Base-by-base conservation (phyloP, 2,888 invertebrate species). In the Griposia aprilina region DNA sequence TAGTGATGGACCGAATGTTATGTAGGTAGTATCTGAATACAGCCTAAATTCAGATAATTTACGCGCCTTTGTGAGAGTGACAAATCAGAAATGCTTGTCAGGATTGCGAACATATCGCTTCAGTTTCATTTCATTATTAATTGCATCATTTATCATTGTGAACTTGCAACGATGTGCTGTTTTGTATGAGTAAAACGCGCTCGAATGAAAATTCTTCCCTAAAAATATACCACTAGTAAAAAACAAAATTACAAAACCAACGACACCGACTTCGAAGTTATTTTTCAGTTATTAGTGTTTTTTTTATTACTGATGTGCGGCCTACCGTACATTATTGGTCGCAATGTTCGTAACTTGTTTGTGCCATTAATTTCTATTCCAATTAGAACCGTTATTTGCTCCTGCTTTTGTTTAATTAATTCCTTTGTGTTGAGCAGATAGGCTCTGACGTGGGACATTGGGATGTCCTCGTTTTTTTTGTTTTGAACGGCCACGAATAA, bases 361-460 rank as follows among this genome's bases (percentile, higher is more conserved):
- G 20, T 41, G 17, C 5, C 41, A 15, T 78, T n/a, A 41, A 78
- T 30, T 78, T 48, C n/a, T 26, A 63, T 50, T 70, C 70, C 41
- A 70, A 78, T 57, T 78, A 55, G 17, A 23, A 69, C 17, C 20
- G 20, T 41, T 50, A 63, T 69, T 78, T 69, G 26, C 48, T 48
- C 26, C 7, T 41, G 55, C 20, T 69, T 50, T 63, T 57, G 20
- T 67, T 48, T 52, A 52, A 77, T 68, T 36, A 55, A 68, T 78
- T 68, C 45, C 67, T 55, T 68, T 78, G 55, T 77, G 26, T 55
- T 68, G 36, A 48, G 10, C 7, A 17, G 55, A 78, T 62, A 55
- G 26, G 52, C 36, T 68, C 30, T 62, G 60, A 77, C 55, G 48
- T 63, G 52, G 77, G 69, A 48, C 36, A 55, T 78, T 62, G 55